These are phyloP conservation scores for Drosophila kambysellisi DNA, from an alignment of 2,888 invertebrate genomes.

Conservation along the genomic window DNA sequence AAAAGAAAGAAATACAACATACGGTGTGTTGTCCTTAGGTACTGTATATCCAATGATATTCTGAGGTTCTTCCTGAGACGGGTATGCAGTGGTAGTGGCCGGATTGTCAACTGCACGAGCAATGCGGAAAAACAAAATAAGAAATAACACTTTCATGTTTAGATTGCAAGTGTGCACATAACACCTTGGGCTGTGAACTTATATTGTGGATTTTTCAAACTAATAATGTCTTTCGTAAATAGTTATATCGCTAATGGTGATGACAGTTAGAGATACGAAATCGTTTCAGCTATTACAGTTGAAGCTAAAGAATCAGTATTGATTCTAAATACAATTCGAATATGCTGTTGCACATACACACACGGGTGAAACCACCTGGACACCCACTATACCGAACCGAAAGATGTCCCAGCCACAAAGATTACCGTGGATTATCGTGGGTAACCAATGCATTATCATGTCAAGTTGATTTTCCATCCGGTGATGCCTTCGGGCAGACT, in stretches of 20 bases:
- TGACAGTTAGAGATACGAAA: neutral
- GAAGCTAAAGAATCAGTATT: neutral
- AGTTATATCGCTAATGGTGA: neutral
- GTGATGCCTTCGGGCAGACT: conserved; percentile 26
- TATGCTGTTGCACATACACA: conserved; percentile 7
- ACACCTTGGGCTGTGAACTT: neutral
- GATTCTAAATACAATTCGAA: neutral
- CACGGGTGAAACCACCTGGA: conserved; percentile 63
- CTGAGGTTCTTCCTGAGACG: neutral
- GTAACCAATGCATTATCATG: conserved; percentile 76
- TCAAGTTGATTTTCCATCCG: conserved; percentile 60
- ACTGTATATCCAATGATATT: conserved; percentile 59
- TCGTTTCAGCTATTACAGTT: neutral
- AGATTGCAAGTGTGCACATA: neutral
- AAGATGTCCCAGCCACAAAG: conserved; percentile 68
- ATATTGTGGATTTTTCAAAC: neutral
- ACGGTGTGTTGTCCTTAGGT: conserved; percentile 56
- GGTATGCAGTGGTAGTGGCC: neutral
- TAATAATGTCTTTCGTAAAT: neutral
- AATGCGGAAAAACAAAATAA: conserved; percentile 2
- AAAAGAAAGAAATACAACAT: conserved; percentile 53
- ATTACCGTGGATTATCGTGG: conserved; percentile 25
- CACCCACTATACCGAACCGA: conserved; percentile 33
- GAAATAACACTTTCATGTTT: conserved; percentile 33
- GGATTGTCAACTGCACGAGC: conserved; percentile 1